Evolutionary conservation across 2,888 invertebrate species (phyloP).

Genomic region (Orchesellides sinensis): DNA sequence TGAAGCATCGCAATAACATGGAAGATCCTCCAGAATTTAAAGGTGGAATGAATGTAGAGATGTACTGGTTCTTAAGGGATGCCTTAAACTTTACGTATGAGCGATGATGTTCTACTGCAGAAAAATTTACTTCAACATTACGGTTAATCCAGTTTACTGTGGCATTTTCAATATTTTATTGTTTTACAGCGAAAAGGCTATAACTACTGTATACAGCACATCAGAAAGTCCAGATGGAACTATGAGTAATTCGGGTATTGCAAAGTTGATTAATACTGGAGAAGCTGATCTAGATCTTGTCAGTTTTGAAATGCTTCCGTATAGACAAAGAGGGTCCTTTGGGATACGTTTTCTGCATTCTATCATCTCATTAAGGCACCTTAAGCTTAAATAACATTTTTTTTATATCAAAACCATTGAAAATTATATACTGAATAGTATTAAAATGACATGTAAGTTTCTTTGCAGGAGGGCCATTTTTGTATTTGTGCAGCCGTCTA

Average conservation of each 20-base stretch:
- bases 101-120: not conserved
- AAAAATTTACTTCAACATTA: not conserved
- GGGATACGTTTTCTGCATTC: slow-evolving; percentile 22
- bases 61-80: not conserved
- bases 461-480: not conserved
- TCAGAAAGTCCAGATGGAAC: not conserved
- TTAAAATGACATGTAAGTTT: not conserved
- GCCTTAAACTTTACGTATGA: not conserved
- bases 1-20: not conserved
- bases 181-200: not conserved
- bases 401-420: too few species aligned
- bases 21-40: not conserved
- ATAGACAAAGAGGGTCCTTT: slow-evolving; percentile 11
- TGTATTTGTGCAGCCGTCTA: slow-evolving; percentile 18
- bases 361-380: not conserved
- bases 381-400: not conserved
- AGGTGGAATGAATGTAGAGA: not conserved
- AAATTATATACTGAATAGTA: not conserved
- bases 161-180: not conserved
- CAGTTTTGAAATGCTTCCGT: slow-evolving; percentile 6
- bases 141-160: not conserved
- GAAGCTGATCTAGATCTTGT: slow-evolving; percentile 5
- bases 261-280: not conserved
- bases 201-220: not conserved
- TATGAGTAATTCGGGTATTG: not conserved